These are phyloP conservation scores for Mustela nigripes DNA, from an alignment of 2,113 vertebrate species.

Conservation along the genomic window DNA sequence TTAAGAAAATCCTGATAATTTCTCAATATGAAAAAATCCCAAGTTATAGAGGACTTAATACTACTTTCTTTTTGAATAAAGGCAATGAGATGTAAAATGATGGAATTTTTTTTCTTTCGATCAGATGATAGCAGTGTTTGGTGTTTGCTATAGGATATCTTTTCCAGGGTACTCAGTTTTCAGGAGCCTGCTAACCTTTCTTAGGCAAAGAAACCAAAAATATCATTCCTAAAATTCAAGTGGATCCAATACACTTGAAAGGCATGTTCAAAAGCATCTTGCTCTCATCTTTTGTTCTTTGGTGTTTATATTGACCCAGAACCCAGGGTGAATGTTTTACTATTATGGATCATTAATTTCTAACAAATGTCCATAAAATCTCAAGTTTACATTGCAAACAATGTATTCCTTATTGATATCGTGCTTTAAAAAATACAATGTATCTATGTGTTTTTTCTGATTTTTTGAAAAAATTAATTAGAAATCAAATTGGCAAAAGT, in stretches of 20 bases:
- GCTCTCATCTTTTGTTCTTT: not conserved
- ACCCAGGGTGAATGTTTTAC: not conserved
- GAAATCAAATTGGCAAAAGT: not conserved
- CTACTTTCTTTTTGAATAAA: not conserved
- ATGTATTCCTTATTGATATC: not conserved
- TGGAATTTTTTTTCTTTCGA: not conserved
- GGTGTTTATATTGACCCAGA: constrained; percentile 5
- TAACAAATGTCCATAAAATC: not conserved
- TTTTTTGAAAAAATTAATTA: not conserved
- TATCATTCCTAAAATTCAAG: not conserved
- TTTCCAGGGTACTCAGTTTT: not conserved
- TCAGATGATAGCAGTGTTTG: not conserved
- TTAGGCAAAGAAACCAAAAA: not conserved
- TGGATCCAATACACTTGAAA: not conserved
- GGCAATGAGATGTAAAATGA: not conserved
- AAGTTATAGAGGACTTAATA: not conserved
- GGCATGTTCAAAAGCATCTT: not conserved
- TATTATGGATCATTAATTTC: constrained; percentile 17
- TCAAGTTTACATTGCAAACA: not conserved
- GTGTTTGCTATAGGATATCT: not conserved
- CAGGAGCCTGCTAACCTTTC: not conserved
- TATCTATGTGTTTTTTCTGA: not conserved
- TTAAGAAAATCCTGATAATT: not conserved
- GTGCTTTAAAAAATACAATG: not conserved
- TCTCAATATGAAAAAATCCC: not conserved